A percentile compares a stretch with the other conserved stretches of the same genome.
These are phyloP conservation scores for Ibycter americanus DNA, from an alignment of 2,797 vertebrate genomes.

Conservation along the genomic window DNA sequence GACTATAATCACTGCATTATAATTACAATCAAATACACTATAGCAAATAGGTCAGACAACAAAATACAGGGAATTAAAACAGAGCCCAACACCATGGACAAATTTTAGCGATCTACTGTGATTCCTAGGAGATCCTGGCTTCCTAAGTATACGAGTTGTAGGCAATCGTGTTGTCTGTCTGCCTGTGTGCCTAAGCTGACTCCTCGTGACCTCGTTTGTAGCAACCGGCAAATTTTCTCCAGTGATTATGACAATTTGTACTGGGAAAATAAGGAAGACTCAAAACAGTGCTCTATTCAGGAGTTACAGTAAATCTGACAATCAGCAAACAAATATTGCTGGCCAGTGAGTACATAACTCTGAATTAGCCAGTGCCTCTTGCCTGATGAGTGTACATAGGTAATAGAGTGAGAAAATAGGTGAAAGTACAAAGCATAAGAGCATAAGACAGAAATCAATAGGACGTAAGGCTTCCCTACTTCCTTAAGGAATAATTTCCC, in stretches of 20 bases:
- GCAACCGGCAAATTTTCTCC: neutral
- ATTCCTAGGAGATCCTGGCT: neutral
- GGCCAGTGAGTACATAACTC: neutral
- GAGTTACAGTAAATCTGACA: neutral
- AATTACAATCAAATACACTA: neutral
- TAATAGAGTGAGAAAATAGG: neutral
- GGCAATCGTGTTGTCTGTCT: neutral
- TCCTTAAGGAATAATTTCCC: neutral
- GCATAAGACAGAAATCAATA: neutral
- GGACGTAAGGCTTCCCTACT: neutral
- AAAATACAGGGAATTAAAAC: neutral
- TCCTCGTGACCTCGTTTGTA: neutral
- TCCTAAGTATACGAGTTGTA: accelerated
- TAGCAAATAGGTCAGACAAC: neutral
- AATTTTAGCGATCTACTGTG: neutral
- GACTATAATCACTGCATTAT: neutral
- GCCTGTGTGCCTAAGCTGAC: neutral
- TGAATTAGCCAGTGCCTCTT: neutral
- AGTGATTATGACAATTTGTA: neutral
- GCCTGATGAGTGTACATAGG: neutral
- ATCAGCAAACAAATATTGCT: neutral
- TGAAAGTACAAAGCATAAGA: neutral
- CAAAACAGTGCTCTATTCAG: neutral
- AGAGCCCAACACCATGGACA: neutral
- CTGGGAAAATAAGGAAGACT: neutral